These are phyloP conservation scores for Colinus virginianus DNA, from an alignment of 2,113 vertebrate genomes.

Conservation along the genomic window DNA sequence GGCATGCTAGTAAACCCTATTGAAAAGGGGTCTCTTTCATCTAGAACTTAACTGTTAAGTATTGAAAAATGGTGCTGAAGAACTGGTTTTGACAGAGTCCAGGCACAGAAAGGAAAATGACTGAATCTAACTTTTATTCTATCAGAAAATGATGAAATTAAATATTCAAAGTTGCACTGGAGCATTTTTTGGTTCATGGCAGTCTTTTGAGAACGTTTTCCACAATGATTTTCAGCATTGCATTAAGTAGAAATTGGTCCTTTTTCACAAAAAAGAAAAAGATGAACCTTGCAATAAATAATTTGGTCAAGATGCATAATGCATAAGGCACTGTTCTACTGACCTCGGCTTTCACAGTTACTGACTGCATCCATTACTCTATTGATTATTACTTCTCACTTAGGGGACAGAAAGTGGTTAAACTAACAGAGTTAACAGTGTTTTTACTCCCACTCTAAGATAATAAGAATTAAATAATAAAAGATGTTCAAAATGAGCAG, in stretches of 20 bases:
- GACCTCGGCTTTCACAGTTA: neutral
- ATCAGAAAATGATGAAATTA: constrained; percentile 21
- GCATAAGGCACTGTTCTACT: neutral
- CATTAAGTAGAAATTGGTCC: neutral
- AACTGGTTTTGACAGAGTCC: neutral
- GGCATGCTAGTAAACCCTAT: constrained; percentile 12
- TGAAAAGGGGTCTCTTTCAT: constrained; percentile 26
- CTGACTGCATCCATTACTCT: neutral
- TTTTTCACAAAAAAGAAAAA: constrained; percentile 4
- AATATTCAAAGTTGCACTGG: constrained; percentile 1
- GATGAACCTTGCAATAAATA: neutral
- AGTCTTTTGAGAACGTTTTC: neutral
- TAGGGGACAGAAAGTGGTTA: constrained; percentile 3
- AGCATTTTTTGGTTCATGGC: neutral
- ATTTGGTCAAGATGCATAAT: constrained; percentile 33
- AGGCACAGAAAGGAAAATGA: neutral
- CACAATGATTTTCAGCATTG: neutral
- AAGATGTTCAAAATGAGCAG: constrained; percentile 30
- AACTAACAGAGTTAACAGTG: neutral
- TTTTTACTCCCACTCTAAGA: neutral
- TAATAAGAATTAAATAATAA: constrained; percentile 19
- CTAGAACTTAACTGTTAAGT: constrained; percentile 1
- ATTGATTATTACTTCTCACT: constrained; percentile 1
- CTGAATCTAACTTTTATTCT: neutral
- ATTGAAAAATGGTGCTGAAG: neutral